A percentile compares a stretch with the other conserved stretches of the same genome.
Evolutionary conservation across 2,113 vertebrate genomes (phyloP).

Genomic region (Asarcornis scutulata): DNA sequence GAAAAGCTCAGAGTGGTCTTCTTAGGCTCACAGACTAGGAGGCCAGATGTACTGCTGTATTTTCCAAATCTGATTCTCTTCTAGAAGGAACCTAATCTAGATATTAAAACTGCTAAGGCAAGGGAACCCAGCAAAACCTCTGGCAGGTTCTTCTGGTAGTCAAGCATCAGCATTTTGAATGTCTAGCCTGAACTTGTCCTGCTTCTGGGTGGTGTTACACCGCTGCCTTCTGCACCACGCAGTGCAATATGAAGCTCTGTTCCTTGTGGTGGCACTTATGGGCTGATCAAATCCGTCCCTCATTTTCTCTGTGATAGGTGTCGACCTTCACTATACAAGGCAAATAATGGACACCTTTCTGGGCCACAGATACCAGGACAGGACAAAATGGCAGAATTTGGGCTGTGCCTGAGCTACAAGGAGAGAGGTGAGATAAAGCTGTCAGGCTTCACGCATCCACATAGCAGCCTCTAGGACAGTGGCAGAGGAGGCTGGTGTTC

Average conservation of each 20-base stretch:
- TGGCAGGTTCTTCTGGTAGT: background rate
- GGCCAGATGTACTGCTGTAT: background rate
- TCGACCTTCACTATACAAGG: background rate
- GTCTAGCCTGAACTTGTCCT: conserved; percentile 18
- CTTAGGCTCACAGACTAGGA: background rate
- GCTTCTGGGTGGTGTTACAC: background rate
- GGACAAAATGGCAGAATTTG: background rate
- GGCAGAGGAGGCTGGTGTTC: background rate
- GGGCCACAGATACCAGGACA: background rate
- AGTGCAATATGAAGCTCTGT: background rate
- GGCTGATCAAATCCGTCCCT: background rate
- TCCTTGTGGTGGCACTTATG: background rate
- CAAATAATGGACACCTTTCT: background rate
- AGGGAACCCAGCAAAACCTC: background rate
- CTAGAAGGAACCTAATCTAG: background rate
- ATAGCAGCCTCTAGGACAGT: background rate
- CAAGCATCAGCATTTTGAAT: background rate
- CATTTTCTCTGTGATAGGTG: background rate
- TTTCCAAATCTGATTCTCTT: background rate
- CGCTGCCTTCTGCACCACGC: background rate
- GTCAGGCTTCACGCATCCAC: background rate
- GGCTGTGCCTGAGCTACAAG: background rate
- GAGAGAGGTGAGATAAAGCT: background rate
- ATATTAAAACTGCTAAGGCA: background rate
- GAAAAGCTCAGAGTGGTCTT: background rate